These are phyloP conservation scores for Cryptoprocta ferox DNA, from an alignment of 2,797 vertebrate species.

Conservation along the genomic window DNA sequence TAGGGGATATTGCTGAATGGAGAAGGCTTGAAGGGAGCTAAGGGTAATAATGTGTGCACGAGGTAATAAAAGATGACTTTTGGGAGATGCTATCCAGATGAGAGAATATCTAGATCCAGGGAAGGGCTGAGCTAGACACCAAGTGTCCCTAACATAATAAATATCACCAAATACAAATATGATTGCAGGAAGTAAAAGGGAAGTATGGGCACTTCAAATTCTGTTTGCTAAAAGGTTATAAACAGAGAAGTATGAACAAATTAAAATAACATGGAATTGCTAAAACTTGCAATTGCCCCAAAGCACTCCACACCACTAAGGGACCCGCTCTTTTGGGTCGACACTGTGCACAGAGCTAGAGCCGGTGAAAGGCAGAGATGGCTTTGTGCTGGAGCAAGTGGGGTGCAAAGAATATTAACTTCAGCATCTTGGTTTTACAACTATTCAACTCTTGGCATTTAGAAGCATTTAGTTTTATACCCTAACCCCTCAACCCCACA, in stretches of 20 bases:
- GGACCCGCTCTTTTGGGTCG: background rate
- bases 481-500: background rate
- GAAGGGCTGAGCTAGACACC: background rate
- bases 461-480: background rate
- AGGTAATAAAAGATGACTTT: background rate
- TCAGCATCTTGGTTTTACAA: background rate
- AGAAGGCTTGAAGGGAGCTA: background rate
- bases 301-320: fast-evolving
- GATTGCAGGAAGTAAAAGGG: background rate
- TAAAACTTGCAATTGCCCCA: background rate
- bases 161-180: background rate
- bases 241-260: background rate
- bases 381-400: background rate
- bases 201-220: background rate
- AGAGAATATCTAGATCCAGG: background rate
- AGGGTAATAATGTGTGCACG: fast-evolving
- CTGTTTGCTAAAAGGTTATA: background rate
- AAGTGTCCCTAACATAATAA: background rate
- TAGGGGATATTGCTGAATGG: fast-evolving
- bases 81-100: background rate
- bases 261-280: background rate
- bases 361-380: background rate
- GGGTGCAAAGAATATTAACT: background rate
- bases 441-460: background rate
- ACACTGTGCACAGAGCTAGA: fast-evolving